Percentiles rank a stretch among this genome's conserved stretches.
phyloP scores from a whole-genome alignment of 2,888 invertebrate genomes.

The Rhorus exstirpatorius region DNA sequence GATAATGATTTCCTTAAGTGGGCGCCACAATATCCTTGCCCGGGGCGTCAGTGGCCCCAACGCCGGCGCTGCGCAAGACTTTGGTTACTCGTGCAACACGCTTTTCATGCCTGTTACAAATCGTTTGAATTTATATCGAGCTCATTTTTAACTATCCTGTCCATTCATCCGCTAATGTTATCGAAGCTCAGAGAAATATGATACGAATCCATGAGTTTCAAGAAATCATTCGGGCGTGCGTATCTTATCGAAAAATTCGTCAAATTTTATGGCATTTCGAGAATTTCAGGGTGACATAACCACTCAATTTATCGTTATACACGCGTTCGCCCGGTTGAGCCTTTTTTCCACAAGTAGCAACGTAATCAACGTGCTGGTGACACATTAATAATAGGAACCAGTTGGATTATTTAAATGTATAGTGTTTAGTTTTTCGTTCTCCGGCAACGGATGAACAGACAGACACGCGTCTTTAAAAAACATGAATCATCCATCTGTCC shows the following conservation, averaged over 20 bases:
- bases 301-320: background rate
- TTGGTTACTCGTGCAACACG: background rate
- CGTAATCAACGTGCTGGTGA: slow-evolving; percentile 6
- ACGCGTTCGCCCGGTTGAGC: background rate
- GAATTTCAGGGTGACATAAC: too few relatives aligned
- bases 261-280: too few relatives aligned
- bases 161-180: slow-evolving; percentile 9
- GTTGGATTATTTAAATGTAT: background rate
- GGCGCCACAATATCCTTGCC: too few relatives aligned
- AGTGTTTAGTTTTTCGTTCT: background rate
- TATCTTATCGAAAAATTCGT: too few relatives aligned
- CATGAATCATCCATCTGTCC: slow-evolving; percentile 10
- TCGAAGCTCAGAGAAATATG: background rate
- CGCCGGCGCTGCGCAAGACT: too few relatives aligned
- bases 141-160: slow-evolving; percentile 45
- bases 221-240: background rate
- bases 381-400: background rate
- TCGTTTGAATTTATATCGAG: background rate
- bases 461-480: background rate
- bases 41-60: too few relatives aligned
- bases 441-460: background rate
- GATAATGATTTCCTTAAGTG: too few relatives aligned
- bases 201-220: slow-evolving; percentile 35
- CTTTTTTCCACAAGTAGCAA: background rate
- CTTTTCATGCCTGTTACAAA: background rate